phyloP scores from a whole-genome alignment of 2,888 invertebrate genomes.

The Tortrix viridana region DNA sequence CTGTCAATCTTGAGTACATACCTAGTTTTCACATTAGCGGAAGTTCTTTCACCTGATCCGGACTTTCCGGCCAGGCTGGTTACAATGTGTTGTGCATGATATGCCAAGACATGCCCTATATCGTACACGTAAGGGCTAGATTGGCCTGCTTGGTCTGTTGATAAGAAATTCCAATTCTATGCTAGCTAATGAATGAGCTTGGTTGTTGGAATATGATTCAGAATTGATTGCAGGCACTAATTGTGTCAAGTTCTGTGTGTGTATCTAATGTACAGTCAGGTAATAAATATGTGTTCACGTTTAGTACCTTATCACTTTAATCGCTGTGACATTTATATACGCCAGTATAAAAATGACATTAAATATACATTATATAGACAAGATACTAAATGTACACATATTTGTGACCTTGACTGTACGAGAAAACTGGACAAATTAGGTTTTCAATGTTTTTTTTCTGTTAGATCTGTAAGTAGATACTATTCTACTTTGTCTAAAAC shows the following conservation, averaged over 20 bases:
- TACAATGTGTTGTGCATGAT: not conserved
- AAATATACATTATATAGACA: too few species aligned
- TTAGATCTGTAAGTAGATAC: too few species aligned
- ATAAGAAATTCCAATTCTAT: slow-evolving; percentile 1
- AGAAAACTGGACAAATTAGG: too few species aligned
- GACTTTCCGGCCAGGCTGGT: slow-evolving; percentile 12
- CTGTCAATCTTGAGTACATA: slow-evolving; percentile 21
- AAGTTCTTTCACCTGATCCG: slow-evolving; percentile 39
- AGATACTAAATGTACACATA: too few species aligned
- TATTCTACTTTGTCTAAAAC: too few species aligned
- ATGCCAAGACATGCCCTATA: slow-evolving; percentile 1
- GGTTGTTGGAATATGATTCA: not conserved
- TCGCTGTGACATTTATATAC: too few species aligned
- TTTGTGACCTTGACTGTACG: too few species aligned
- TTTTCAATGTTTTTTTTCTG: too few species aligned
- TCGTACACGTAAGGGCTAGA: not conserved
- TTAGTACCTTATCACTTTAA: too few species aligned
- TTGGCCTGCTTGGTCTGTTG: not conserved
- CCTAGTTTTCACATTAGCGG: slow-evolving; percentile 28
- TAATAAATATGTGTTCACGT: too few species aligned
- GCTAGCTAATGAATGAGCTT: slow-evolving; percentile 7
- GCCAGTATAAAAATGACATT: too few species aligned
- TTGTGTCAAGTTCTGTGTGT: slow-evolving; percentile 3
- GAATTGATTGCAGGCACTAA: not conserved
- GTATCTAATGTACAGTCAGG: not conserved